A percentile compares a stretch with the other conserved stretches of the same genome.
These are phyloP conservation scores for Synanthedon vespiformis DNA, from an alignment of 2,888 invertebrate genomes.

Conservation along the genomic window DNA sequence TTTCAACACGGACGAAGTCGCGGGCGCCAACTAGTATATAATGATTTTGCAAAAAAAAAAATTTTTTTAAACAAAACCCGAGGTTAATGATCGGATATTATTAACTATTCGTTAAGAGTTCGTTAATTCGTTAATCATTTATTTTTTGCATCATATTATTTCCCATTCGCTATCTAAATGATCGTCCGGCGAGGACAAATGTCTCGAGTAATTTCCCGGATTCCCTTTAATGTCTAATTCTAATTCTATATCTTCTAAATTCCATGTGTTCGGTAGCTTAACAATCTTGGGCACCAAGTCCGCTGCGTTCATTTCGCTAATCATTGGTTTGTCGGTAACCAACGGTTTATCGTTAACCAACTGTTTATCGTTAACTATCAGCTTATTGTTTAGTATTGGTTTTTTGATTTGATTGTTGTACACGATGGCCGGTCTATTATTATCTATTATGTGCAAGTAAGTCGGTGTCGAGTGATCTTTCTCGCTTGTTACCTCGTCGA, in stretches of 20 bases:
- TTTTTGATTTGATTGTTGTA: conserved; percentile 8
- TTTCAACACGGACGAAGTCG: no score
- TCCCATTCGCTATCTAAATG: conserved; percentile 58
- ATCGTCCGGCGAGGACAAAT: conserved; percentile 46
- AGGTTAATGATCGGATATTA: no score
- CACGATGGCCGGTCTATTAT: conserved; percentile 6
- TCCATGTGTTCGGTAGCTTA: conserved; percentile 72
- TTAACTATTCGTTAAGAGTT: no score
- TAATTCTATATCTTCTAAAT: conserved; percentile 61
- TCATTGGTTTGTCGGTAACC: conserved; percentile 3
- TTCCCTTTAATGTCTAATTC: conserved; percentile 39
- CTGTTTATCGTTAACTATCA: conserved; percentile 5
- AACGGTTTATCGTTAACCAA: conserved; percentile 4
- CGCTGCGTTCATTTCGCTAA: conserved; percentile 13
- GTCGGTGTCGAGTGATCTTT: conserved; percentile 6
- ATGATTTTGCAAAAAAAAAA: no score
- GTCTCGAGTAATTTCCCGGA: conserved; percentile 25
- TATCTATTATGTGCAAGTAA: conserved; percentile 4
- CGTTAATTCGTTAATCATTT: no score
- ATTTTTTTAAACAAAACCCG: no score
- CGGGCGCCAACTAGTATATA: no score
- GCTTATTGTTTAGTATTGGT: conserved; percentile 4
- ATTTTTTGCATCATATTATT: conserved; percentile 39
- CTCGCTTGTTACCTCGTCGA: conserved; percentile 3
- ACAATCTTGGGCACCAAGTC: conserved; percentile 61